Percentiles rank a stretch among this genome's conserved stretches.
Conservation (phyloP, 2,797 vertebrate genomes). For the Platalea minor region DNA sequence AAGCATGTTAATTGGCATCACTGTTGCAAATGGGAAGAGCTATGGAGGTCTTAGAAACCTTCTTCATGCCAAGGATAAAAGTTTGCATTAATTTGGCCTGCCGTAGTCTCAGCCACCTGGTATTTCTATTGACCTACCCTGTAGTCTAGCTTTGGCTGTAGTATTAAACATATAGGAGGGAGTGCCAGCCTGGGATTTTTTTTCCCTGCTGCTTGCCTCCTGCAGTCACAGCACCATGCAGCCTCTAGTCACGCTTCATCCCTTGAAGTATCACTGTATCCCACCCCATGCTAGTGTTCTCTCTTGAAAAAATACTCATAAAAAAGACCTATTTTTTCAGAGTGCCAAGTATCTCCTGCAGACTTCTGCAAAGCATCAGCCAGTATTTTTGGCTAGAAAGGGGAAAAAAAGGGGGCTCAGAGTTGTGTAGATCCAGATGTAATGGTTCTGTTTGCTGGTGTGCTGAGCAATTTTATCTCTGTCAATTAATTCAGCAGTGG, state of each 20-base stretch:
- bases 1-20: not conserved
- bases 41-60: not conserved
- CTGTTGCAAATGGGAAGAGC: not conserved
- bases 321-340: not conserved
- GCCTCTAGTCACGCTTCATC: not conserved
- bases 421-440: not conserved
- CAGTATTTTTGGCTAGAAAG: not conserved
- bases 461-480: not conserved
- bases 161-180: not conserved
- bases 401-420: not conserved
- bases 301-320: not conserved
- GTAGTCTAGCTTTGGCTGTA: not conserved
- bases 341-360: not conserved
- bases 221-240: not conserved
- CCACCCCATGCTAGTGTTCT: not conserved
- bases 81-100: not conserved
- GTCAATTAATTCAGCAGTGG: not conserved
- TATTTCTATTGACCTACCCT: conserved; percentile 1
- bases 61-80: not conserved
- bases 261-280: not conserved
- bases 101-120: conserved; percentile 1
- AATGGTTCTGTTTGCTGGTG: not conserved
- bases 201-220: not conserved
- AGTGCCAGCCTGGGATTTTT: not conserved
- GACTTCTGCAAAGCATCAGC: not conserved